Conservation (phyloP, 2,797 vertebrate genomes). For the Helostoma temminkii region DNA sequence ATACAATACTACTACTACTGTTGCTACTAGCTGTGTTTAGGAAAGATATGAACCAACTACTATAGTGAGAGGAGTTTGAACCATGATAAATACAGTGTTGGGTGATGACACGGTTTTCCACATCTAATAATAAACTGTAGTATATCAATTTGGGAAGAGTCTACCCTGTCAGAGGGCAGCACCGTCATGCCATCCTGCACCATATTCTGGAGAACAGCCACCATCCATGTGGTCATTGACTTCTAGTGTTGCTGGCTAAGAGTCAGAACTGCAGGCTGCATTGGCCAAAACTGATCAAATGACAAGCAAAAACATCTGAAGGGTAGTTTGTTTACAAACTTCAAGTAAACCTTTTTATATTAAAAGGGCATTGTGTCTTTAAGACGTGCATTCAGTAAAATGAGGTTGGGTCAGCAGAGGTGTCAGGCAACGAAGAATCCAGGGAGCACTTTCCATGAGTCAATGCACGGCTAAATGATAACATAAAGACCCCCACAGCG, state of each 20-base stretch:
- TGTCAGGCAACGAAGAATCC: neutral
- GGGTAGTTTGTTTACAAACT: slow-evolving; percentile 55
- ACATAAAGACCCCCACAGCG: neutral
- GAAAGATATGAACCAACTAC: neutral
- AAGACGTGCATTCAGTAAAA: neutral
- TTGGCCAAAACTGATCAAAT: slow-evolving; percentile 54
- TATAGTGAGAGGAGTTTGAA: neutral
- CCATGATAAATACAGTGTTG: neutral
- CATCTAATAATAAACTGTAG: slow-evolving; percentile 17
- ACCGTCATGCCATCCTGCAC: slow-evolving; percentile 12
- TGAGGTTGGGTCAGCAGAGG: neutral
- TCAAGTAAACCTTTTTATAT: slow-evolving; percentile 8
- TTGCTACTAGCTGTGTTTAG: neutral
- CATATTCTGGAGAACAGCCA: slow-evolving; percentile 42
- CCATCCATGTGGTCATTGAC: slow-evolving; percentile 16
- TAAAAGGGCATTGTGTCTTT: neutral
- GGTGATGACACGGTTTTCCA: slow-evolving; percentile 10
- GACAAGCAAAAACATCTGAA: slow-evolving; percentile 32
- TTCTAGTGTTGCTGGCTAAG: slow-evolving; percentile 39
- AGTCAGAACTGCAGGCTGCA: slow-evolving; percentile 18
- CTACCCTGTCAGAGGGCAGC: slow-evolving; percentile 1
- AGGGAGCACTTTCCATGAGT: neutral
- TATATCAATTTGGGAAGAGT: slow-evolving; percentile 14
- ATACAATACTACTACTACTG: too few species aligned
- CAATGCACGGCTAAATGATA: neutral